Evolutionary conservation across 2,888 invertebrate species (phyloP).

Genomic region (Morpho deidamia): DNA sequence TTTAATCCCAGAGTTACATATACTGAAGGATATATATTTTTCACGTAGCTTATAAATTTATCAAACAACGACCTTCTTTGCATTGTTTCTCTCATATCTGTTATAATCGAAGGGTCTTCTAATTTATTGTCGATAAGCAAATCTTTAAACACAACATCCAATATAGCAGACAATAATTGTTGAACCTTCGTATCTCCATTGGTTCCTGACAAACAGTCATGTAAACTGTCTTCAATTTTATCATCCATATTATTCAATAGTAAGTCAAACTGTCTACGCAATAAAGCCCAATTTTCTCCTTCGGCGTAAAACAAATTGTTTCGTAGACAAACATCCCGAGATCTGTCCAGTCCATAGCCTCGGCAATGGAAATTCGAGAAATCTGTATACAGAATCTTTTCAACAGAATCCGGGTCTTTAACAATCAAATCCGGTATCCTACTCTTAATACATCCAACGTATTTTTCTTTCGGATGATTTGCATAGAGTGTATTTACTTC

Average conservation of each 20-base stretch:
- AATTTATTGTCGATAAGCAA: constrained; percentile 52
- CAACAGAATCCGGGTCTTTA: constrained; percentile 61
- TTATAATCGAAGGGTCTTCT: constrained; percentile 42
- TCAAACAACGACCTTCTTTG: constrained; percentile 45
- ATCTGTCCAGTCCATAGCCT: constrained; percentile 71
- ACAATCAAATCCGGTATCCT: constrained; percentile 68
- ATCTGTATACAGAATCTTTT: constrained; percentile 67
- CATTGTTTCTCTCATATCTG: constrained; percentile 42
- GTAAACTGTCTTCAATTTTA: constrained; percentile 55
- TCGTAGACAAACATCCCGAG: constrained; percentile 74
- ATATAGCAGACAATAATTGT: constrained; percentile 65
- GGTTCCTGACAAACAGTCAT: constrained; percentile 71
- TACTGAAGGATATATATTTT: constrained; percentile 62
- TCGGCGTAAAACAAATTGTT: constrained; percentile 74
- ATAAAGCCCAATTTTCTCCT: constrained; percentile 67
- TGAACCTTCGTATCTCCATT: constrained; percentile 70
- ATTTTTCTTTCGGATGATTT: constrained; percentile 51
- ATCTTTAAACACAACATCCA: constrained; percentile 66
- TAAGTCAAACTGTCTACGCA: constrained; percentile 55
- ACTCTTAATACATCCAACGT: constrained; percentile 59
- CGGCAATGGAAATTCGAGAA: constrained; percentile 69
- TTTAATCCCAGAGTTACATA: constrained; percentile 50
- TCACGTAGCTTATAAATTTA: constrained; percentile 59
- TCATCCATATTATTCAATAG: constrained; percentile 49
- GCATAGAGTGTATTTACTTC: constrained; percentile 55